These are phyloP conservation scores for Cetonia aurata DNA, from an alignment of 2,888 invertebrate species.

Conservation along the genomic window DNA sequence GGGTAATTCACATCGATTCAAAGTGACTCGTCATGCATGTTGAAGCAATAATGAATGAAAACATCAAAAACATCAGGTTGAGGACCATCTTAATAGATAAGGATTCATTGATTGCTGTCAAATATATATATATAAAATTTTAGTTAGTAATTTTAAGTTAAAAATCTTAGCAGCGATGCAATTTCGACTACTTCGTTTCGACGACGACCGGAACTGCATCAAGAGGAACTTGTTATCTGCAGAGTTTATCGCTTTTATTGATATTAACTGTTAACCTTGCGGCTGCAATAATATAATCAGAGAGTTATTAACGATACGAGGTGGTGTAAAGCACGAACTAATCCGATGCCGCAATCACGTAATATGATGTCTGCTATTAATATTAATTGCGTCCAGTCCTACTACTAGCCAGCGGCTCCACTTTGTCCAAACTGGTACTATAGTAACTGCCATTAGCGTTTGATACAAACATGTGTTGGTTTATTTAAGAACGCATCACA, in stretches of 20 bases:
- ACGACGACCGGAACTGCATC: too few species aligned
- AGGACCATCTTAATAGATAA: too few species aligned
- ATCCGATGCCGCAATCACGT: conserved; percentile 24
- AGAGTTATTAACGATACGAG: conserved; percentile 13
- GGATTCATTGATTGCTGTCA: too few species aligned
- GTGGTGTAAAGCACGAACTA: conserved; percentile 15
- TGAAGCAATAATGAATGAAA: too few species aligned
- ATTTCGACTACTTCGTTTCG: too few species aligned
- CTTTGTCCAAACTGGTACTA: neutral
- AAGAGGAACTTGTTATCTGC: conserved; percentile 11
- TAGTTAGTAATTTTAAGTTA: too few species aligned
- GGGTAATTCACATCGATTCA: too few species aligned
- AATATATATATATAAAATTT: too few species aligned
- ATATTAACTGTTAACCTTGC: conserved; percentile 28
- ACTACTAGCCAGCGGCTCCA: conserved; percentile 14
- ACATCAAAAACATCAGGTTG: too few species aligned
- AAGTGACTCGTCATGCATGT: too few species aligned
- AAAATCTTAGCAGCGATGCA: too few species aligned
- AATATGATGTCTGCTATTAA: conserved; percentile 22
- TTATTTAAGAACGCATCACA: conserved; percentile 17
- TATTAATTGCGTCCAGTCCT: conserved; percentile 22
- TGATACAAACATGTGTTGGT: conserved; percentile 6
- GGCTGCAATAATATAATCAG: neutral
- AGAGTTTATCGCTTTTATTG: conserved; percentile 20
- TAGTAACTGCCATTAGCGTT: neutral